Evolutionary conservation across 2,888 invertebrate genomes (phyloP), one percentile per base, ranked within the genome.

Genomic region (Drosophila percnosoma): DNA sequence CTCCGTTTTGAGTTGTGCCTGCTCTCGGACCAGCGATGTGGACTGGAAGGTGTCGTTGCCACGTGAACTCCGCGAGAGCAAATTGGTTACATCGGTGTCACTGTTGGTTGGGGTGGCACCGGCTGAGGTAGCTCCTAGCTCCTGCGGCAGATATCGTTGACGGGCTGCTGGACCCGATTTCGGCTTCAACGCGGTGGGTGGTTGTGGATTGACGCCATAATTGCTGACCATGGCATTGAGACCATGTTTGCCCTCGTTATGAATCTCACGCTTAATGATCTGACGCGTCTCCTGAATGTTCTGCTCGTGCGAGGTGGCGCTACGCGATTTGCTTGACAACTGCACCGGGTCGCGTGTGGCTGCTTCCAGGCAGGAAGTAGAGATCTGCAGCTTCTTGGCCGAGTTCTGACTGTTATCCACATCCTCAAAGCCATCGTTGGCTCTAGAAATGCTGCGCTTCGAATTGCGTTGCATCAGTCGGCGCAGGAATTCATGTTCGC

Each of bases 391-490:
- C 71, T 92, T 92, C 75, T 91, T 91, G 68, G 89, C 86, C 71
- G 87, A 82, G n/a, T 86, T 91, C 67, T 83, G 83, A 62, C 83
- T 87, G n/a, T 75, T 91, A 45, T 92, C 92, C 15, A 77, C 10
- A 33, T 91, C 92, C 69, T 94, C 88, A 6, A 82, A 51, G 4
- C 78, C 83, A 3, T 82, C 83, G 8, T 75, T 85, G 11, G 92
- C 90, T 68, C 94, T 94, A 81, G 96, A 95, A 71, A 95, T 95
- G 91, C 96, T 96, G 90, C 96, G 96, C 36, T 95, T 96, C 64
- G 96, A 96, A 83, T 95, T 95, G 80, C 96, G 94, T 48, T 96
- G 94, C 51, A 96, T 94, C 62, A 96, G 92, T 75, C 96, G 94
- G 66, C 95, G 95, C 90, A 96, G 74, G 94, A 96, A 91, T 93